Percentiles rank a stretch among this genome's conserved stretches.
Conservation (phyloP, 2,797 vertebrate genomes). For the Myotis pilosus region DNA sequence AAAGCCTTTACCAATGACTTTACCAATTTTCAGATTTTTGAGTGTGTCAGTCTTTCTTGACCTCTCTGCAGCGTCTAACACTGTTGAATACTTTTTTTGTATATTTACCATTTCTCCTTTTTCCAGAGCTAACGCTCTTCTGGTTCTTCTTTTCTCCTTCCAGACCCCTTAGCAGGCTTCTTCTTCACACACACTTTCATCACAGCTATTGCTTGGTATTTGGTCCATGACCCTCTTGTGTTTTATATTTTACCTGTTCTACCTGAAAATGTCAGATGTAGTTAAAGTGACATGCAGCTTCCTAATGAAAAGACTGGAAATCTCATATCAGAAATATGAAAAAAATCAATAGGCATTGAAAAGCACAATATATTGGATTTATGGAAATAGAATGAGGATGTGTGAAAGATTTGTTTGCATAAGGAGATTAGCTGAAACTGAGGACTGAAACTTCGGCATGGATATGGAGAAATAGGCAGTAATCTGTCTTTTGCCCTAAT, state of each 20-base stretch:
- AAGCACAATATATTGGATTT: background rate
- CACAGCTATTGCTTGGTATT: background rate
- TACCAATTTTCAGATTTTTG: background rate
- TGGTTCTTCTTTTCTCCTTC: background rate
- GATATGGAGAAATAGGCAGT: background rate
- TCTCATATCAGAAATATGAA: background rate
- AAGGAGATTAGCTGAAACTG: background rate
- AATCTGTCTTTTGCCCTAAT: background rate
- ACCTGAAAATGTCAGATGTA: background rate
- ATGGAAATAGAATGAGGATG: background rate
- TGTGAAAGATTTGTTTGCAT: background rate
- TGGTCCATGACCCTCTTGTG: background rate
- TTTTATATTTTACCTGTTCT: background rate
- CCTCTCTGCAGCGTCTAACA: background rate
- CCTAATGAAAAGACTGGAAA: background rate
- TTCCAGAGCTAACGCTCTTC: background rate
- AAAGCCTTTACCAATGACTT: background rate
- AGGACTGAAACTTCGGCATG: background rate
- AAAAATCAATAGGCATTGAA: background rate
- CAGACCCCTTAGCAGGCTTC: background rate
- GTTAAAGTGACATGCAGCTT: background rate
- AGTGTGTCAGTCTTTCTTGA: background rate
- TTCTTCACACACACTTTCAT: background rate
- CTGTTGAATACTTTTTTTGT: background rate
- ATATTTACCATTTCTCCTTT: background rate